Evolutionary conservation across 2,797 vertebrate genomes (phyloP).

Genomic region (Ctenopoma multispine): DNA sequence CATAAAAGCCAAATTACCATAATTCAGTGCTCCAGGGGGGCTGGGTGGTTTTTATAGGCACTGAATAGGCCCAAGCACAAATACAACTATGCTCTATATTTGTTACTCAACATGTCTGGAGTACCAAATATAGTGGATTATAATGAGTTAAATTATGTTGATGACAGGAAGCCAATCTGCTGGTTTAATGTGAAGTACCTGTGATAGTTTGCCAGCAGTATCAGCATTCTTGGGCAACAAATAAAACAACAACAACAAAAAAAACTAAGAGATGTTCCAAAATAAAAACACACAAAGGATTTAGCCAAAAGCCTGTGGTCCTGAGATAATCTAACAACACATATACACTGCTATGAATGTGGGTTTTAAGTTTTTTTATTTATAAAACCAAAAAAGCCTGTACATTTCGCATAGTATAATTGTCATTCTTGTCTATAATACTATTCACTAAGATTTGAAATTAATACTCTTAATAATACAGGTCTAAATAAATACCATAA

Average conservation of each 20-base stretch:
- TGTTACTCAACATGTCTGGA: too few species aligned
- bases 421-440: conserved; percentile 75
- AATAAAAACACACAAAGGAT: not conserved
- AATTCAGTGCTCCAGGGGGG: too few species aligned
- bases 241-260: not conserved
- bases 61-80: too few species aligned
- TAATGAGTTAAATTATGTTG: too few species aligned
- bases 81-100: too few species aligned
- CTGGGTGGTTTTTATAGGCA: too few species aligned
- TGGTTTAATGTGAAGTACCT: too few species aligned
- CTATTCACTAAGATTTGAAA: conserved; percentile 75
- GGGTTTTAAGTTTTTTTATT: conserved; percentile 75
- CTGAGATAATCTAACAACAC: conserved; percentile 12
- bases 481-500: conserved; percentile 81
- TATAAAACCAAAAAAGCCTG: conserved; percentile 79
- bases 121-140: too few species aligned
- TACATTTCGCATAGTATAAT: conserved; percentile 81
- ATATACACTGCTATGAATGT: conserved; percentile 7
- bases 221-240: not conserved
- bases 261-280: not conserved
- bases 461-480: conserved; percentile 77
- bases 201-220: too few species aligned
- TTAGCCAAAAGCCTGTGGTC: not conserved
- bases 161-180: too few species aligned
- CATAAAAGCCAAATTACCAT: too few species aligned